Evolutionary conservation across 64 coral and sea anemone species (phyloP).

Genomic region (Dendrophyllia cribrosa): DNA sequence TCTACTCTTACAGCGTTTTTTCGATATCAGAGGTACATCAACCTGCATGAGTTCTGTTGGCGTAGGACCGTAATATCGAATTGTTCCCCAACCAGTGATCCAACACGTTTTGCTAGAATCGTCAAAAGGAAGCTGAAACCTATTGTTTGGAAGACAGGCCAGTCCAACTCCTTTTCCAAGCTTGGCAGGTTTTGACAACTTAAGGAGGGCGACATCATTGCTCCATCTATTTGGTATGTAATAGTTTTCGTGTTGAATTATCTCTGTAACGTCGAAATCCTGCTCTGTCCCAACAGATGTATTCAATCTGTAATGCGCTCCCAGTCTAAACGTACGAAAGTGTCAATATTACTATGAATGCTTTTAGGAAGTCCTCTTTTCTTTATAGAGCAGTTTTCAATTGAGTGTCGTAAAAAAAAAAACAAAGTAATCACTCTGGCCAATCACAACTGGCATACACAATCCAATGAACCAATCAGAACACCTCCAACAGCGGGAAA

Average conservation of each 20-base stretch:
- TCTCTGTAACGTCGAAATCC: neutral
- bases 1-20: neutral
- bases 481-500: too few species aligned
- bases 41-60: constrained; percentile 66
- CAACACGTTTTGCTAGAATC: constrained; percentile 14
- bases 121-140: constrained; percentile 1
- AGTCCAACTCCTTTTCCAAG: constrained; percentile 10
- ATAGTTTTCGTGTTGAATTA: neutral
- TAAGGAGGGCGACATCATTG: constrained; percentile 3
- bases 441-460: too few species aligned
- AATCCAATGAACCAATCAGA: too few species aligned
- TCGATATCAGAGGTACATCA: constrained; percentile 52
- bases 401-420: too few species aligned
- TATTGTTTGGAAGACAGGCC: neutral
- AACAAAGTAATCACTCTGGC: too few species aligned
- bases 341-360: neutral
- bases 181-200: neutral
- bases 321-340: neutral
- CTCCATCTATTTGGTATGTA: neutral
- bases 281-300: neutral
- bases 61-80: constrained; percentile 8
- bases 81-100: constrained; percentile 67
- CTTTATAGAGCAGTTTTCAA: too few species aligned
- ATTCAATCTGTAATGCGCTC: constrained; percentile 5
- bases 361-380: too few species aligned